Evolutionary conservation across 1,140 invertebrate species (phyloP), one percentile per base, ranked within the genome.

Genomic region (Apis cerana): DNA sequence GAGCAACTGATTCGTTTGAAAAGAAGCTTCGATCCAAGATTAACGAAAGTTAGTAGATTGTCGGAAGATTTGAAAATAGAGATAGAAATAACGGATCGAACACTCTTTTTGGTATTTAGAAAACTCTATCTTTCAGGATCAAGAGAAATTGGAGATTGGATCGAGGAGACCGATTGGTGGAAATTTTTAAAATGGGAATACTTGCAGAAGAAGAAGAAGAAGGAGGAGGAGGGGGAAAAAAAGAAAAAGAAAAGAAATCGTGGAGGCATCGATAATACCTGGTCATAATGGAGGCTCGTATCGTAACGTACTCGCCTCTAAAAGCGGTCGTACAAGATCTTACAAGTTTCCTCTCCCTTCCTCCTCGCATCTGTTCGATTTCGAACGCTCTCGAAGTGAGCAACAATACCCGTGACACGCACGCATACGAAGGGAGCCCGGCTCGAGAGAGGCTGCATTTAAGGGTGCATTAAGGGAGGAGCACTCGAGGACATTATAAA

Each of bases 401-500:
- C 88, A 89, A 89, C 88, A 89, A 89, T 89, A 50, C 87, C n/a
- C 65, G 59, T 59, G 9, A 33, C 61, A 71, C 69, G 23, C 21
- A 48, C n/a, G 52, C 19, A 23, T 7, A 71, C 52, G 56, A 21
- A 13, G 43, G 8, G 21, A 67, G 76, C 75, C 33, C 70, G 80
- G 83, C 27, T 58, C 27, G 15, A 82, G 77, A 43, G 75, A 80
- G 75, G 84, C 80, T 85, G 83, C 85, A 89, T 88, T 89, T 89
- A 86, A 59, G 82, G 84, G 82, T 89, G 88, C 88, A 87, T 89
- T 89, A 89, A 89, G 88, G 88, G 88, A 85, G 88, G 88, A 89
- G 88, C 88, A 89, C 88, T 89, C 82, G 88, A 89, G 88, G 78
- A 89, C 84, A 89, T 89, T 89, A 89, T 89, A 89, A 89, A 89